Evolutionary conservation across 2,113 vertebrate species (phyloP), one percentile per base, ranked within the genome.

Genomic region (Erpornis zantholeuca): DNA sequence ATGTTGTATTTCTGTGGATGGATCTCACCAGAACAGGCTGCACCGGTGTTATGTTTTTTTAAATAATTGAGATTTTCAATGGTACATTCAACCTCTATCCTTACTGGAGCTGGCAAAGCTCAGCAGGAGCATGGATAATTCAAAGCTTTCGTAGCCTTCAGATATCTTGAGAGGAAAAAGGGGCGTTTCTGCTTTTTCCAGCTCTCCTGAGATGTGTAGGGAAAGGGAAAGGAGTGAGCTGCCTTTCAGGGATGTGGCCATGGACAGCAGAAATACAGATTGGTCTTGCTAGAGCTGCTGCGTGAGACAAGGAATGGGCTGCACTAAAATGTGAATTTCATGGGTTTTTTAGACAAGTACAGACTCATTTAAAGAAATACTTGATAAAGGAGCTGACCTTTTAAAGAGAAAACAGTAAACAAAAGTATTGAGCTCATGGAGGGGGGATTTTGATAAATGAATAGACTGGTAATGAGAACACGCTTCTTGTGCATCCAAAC

Each of bases 111-210:
- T 50, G 66, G 81, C 36, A 87, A 79, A 96, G 12, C 89, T 86
- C 92, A 92, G 93, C 68, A 77, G 57, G 86, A 84, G 33, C 65
- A 94, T 88, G 90, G 93, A 91, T 92, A 92, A 92, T 94, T 92
- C 92, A 96, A 92, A 96, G 84, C 63, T 94, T 92, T 88, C 12
- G 2, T 40, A 90, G 64, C 53, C 61, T 94, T 94, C 44, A 82
- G 59, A 92, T 65, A 42, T 64, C 60, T 83, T 81, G 64, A 66
- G 75, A 56, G 83, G 50, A 94, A 38, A 90, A 94, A 77, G 28
- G 65, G 8, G 63, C 44, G 28, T 84, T 83, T 77, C 40, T 94
- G 49, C 75, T 91, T 88, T 96, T 86, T 57, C 42, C 23, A 13
- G 20, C 53, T 88, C 50, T 83, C 31, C 75, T 54, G 56, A 65